Evolutionary conservation across 1,140 invertebrate genomes (phyloP), one percentile per base, ranked within the genome.

Genomic region (Antheraea mylitta): DNA sequence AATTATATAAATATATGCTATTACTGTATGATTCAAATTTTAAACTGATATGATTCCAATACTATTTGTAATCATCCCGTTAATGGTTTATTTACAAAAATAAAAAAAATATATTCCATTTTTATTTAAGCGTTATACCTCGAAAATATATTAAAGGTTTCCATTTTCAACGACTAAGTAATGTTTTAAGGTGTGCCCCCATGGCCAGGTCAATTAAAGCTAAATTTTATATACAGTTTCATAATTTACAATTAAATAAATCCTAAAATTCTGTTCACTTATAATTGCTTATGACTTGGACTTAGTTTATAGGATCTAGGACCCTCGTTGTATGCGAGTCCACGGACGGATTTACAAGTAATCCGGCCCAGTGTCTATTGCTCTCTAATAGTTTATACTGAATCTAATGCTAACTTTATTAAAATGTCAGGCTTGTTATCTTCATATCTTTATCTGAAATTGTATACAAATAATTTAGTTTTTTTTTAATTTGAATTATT

Each of bases 321-420:
- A 77, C 86, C 85, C 86, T 81, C 80, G 70, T 70, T 72, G 79
- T 79, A 81, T 83, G 86, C 83, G 80, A 79, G 75, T 71, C 82
- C 85, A 86, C 82, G 79, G 79, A 66, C 80, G 87, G 88, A 87
- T 89, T 87, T 89, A 75, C 75, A 64, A 53, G 72, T 90, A 90
- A 90, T 87, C 88, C 86, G 67, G 73, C 79, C 74, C 78, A 82
- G 73, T 83, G 84, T 89, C 80, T 77, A 79, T 77, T 79, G 73
- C 80, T 81, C 76, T 81, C 76, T 67, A 73, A 73, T 72, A 74
- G 79, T 82, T 77, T 82, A 78, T 79, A 79, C 78, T 79, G 67
- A 82, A 79, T 75, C 75, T 73, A 71, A 74, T 76, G 76, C 71
- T 82, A 82, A 89, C 86, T 89, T 88, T 88, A 90, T 90, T 89